phyloP scores from a whole-genome alignment of 2,797 vertebrate genomes.

The Orientallactaga sibirica region DNA sequence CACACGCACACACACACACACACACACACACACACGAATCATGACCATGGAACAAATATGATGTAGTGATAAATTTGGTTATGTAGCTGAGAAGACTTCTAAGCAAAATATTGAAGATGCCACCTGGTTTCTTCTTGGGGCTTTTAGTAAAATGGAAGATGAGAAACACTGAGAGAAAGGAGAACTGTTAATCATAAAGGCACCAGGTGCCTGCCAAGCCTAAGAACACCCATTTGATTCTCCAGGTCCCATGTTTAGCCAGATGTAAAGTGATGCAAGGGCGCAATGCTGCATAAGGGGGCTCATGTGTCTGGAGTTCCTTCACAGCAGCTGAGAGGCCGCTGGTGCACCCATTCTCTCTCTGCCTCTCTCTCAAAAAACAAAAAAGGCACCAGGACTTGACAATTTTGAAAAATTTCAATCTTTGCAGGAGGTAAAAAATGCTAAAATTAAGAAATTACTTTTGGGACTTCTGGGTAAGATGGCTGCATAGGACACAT shows the following conservation, averaged over 20 bases:
- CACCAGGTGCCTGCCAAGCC: neutral
- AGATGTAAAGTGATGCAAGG: too few relatives aligned
- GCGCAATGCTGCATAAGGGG: too few relatives aligned
- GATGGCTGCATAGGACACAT: neutral
- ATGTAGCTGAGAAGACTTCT: conserved; percentile 5
- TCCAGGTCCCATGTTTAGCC: too few relatives aligned
- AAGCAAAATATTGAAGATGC: conserved; percentile 19
- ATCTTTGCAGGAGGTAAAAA: conserved; percentile 49
- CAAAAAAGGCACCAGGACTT: conserved; percentile 32
- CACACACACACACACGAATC: too few relatives aligned
- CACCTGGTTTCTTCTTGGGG: conserved; percentile 30
- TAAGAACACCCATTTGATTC: too few relatives aligned
- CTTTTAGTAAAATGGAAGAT: neutral
- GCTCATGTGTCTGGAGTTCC: too few relatives aligned
- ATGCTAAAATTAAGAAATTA: neutral
- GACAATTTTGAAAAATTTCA: conserved; percentile 39
- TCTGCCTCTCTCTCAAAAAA: too few relatives aligned
- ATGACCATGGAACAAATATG: too few relatives aligned
- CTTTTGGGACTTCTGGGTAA: neutral
- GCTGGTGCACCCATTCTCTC: too few relatives aligned
- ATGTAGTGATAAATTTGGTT: neutral
- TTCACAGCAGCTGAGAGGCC: too few relatives aligned
- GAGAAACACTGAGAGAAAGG: neutral
- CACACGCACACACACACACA: too few relatives aligned
- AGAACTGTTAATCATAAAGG: conserved; percentile 36